phyloP scores from a whole-genome alignment of 2,888 invertebrate species.

The Chaetoderma sp. region DNA sequence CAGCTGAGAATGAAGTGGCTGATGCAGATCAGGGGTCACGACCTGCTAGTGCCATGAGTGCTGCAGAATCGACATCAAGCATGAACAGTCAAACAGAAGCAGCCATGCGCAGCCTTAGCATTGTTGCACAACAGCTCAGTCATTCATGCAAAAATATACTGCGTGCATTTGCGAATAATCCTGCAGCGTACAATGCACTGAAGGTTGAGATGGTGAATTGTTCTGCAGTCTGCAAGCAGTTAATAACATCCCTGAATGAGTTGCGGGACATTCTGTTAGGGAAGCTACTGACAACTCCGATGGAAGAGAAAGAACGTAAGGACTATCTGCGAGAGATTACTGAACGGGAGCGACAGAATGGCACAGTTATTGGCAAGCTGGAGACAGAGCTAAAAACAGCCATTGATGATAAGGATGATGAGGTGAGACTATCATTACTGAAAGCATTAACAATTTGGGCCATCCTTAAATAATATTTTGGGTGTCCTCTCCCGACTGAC shows the following conservation, averaged over 20 bases:
- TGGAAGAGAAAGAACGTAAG: constrained; percentile 65
- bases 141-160: constrained; percentile 63
- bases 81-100: constrained; percentile 47
- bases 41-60: neutral
- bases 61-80: neutral
- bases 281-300: constrained; percentile 66
- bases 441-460: neutral
- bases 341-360: constrained; percentile 62
- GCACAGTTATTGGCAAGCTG: constrained; percentile 63
- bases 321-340: constrained; percentile 63
- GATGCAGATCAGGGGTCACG: neutral
- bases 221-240: constrained; percentile 31
- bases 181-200: constrained; percentile 55
- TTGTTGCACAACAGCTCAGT: constrained; percentile 62
- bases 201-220: constrained; percentile 39
- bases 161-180: constrained; percentile 57
- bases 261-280: constrained; percentile 63
- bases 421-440: constrained; percentile 53
- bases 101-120: constrained; percentile 53
- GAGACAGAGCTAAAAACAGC: constrained; percentile 64
- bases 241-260: constrained; percentile 55
- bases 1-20: too few species aligned
- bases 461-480: too few species aligned
- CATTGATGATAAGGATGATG: constrained; percentile 65
- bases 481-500: too few species aligned